Base-by-base conservation (phyloP, 1,140 invertebrate species). In the Penaeus chinensis region DNA sequence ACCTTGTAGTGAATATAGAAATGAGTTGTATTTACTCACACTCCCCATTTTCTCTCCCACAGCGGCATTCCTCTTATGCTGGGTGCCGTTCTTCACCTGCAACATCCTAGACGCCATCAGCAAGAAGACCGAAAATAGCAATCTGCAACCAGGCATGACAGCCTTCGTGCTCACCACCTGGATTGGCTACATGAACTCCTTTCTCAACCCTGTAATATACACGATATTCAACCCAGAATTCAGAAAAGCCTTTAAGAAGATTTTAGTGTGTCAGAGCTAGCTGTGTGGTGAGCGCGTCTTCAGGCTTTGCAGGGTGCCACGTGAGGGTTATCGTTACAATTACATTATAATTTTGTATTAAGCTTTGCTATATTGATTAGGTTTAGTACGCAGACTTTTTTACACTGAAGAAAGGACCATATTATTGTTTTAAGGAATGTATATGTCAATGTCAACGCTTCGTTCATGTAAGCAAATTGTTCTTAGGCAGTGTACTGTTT, bases 191-290 rank as follows among this genome's bases (percentile, higher is more conserved):
- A 98, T 99, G 94, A 99, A 99, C 93, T 98, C 94, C 89, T 95
- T 98, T 91, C 96, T 99, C 85, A 99, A 99, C 93, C 98, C 98
- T 5, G 96, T 99, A 89, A 99, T 99, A 92, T 99, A 99, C 92
- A 99, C 99, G 66, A 99, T 99, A 91, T 99, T 99, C 94, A 99
- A 99, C 93, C 96, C 97, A 7, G 99, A 99, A 93, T 99, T 99
- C 93, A 94, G 99, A 85, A 99, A 99, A 94, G 98, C 99, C 62
- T 99, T 99, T 93, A 97, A 98, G 91, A 99, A 98, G 93, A 95
- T 99, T 27, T 81, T 90, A 10, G 79, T 77, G 19, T 89, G 84
- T 61, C 62, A 82, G 79, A 89, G 83, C 22, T 89, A 86, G 84
- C 85, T 77, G 42, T 63, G 66, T 32, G 4, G 27, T 27, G n/a